A percentile compares a stretch with the other conserved stretches of the same genome.
phyloP scores from a whole-genome alignment of 1,140 invertebrate species.

The Drosophila serrata region DNA sequence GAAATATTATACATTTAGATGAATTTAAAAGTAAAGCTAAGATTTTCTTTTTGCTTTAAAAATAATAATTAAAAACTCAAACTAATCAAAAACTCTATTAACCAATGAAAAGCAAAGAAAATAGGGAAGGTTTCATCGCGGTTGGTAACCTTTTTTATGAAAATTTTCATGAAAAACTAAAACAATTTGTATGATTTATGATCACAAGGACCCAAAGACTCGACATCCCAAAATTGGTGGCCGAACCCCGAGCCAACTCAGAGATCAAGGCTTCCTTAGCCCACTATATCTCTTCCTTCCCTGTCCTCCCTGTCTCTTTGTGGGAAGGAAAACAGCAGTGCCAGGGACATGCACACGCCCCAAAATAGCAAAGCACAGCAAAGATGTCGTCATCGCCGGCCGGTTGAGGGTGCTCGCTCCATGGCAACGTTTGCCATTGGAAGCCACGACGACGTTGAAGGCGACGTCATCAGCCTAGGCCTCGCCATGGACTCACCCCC shows the following conservation, averaged over 20 bases:
- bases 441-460: conserved; percentile 37
- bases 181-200: neutral
- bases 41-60: too few species aligned
- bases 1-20: neutral
- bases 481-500: conserved; percentile 9
- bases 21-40: neutral
- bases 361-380: conserved; percentile 26
- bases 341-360: conserved; percentile 58
- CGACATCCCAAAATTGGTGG: conserved; percentile 1
- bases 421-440: conserved; percentile 58
- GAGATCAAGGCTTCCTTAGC: conserved; percentile 8
- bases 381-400: conserved; percentile 75
- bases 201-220: neutral
- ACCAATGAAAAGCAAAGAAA: too few species aligned
- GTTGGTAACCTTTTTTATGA: neutral
- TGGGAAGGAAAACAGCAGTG: conserved; percentile 22
- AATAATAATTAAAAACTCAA: too few species aligned
- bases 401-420: conserved; percentile 41
- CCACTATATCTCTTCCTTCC: neutral
- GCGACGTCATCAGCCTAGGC: conserved; percentile 59
- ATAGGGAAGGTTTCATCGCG: too few species aligned
- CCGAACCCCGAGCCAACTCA: neutral
- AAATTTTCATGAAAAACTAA: neutral
- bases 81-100: too few species aligned
- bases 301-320: neutral